Evolutionary conservation across 2,113 vertebrate genomes (phyloP).

Genomic region (Tichodroma muraria): DNA sequence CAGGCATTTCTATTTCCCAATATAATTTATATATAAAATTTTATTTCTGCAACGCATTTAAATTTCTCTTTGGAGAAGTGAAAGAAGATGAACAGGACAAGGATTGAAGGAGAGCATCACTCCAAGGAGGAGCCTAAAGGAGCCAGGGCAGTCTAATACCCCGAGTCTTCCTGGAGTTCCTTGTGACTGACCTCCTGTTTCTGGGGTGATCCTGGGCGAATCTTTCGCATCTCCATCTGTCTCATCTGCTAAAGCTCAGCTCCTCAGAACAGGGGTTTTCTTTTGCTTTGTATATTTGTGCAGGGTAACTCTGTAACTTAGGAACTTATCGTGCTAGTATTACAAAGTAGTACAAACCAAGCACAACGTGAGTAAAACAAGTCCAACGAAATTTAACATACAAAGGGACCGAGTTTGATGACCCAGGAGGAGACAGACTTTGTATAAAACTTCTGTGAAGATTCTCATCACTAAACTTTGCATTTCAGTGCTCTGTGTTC

Average conservation of each 20-base stretch:
- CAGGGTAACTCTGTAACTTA: background rate
- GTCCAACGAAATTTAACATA: background rate
- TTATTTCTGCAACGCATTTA: background rate
- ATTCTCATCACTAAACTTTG: background rate
- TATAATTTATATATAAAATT: background rate
- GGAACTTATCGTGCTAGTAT: background rate
- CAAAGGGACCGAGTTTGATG: background rate
- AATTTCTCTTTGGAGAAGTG: background rate
- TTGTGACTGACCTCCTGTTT: background rate
- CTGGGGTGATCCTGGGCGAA: background rate
- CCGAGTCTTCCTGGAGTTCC: background rate
- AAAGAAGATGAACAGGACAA: background rate
- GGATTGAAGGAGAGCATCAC: background rate
- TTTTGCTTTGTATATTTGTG: background rate
- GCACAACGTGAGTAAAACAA: rapidly evolving
- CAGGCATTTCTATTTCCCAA: background rate
- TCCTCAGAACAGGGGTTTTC: background rate
- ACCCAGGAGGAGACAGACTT: background rate
- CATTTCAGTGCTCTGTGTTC: background rate
- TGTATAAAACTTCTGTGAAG: background rate
- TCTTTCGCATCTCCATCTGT: background rate
- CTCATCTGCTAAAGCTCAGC: background rate
- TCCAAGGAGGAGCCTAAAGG: background rate
- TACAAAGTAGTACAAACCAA: background rate
- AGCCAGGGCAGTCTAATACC: background rate